phyloP scores from a whole-genome alignment of 2,888 invertebrate species.

The Standfussiana lucernea region DNA sequence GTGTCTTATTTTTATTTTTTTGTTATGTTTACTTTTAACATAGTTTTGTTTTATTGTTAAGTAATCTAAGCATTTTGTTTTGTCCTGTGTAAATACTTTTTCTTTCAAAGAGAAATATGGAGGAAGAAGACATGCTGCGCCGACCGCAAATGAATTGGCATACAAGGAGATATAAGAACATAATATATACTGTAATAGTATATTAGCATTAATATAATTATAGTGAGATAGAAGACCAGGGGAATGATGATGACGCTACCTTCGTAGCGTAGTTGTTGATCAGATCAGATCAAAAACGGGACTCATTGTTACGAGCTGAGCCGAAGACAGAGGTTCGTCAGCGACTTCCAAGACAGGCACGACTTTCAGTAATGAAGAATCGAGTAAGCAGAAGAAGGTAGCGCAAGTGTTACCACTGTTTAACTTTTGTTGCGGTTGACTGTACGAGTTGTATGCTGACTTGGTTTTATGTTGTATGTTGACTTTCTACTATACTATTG shows the following conservation, averaged over 20 bases:
- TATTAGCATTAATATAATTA: too few species aligned
- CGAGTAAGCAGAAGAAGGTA: not conserved
- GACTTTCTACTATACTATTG: conserved; percentile 31
- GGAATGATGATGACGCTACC: not conserved
- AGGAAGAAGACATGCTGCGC: not conserved
- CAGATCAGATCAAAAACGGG: not conserved
- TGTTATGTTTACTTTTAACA: too few species aligned
- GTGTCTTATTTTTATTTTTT: too few species aligned
- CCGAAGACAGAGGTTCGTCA: not conserved
- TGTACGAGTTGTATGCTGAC: not conserved
- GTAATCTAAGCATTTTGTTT: too few species aligned
- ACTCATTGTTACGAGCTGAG: not conserved
- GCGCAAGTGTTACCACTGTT: not conserved
- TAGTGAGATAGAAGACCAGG: too few species aligned
- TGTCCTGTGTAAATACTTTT: too few species aligned
- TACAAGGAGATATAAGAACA: too few species aligned
- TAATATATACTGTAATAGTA: too few species aligned
- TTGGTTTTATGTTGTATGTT: too few species aligned
- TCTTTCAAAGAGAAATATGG: not conserved
- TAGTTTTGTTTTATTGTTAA: too few species aligned
- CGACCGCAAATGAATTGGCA: not conserved
- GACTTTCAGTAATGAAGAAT: not conserved
- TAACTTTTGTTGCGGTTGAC: not conserved
- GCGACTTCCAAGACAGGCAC: not conserved
- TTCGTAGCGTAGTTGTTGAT: not conserved